Base-by-base conservation (phyloP, 2,797 vertebrate genomes). In the Gallinago solitaria region DNA sequence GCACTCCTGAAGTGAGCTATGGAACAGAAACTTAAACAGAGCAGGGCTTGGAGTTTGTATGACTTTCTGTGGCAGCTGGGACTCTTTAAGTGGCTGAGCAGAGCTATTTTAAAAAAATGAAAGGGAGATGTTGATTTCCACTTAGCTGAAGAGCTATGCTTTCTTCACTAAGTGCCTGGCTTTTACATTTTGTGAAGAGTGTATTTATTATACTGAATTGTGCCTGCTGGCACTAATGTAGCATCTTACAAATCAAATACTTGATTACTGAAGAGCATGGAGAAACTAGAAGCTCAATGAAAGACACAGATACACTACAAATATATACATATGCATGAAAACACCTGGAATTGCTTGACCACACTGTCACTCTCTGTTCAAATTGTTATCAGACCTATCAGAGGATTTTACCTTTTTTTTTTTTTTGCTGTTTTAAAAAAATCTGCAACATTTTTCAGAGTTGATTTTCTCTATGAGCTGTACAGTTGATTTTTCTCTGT, bases 191-290 rank as follows among this genome's bases (percentile, higher is more conserved):
- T 78, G 43, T 89, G 75, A 82, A 85, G 77, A 91, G 60, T 89
- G 10, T 90, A 41, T 86, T 94, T 95, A 77, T 93, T 60, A n/a
- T 50, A 68, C 45, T n/a, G 20, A 70, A 87, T 74, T 80, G 64
- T 90, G 88, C 83, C 80, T 93, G 51, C 41, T 95, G 96, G 88
- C 95, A 82, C 86, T 89, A 37, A 84, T 87, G 91, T 96, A 97
- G 91, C 90, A 87, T 95, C 61, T 87, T 89, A 54, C 16, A 85
- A 83, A 85, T 90, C 59, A 88, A 89, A 54, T 79, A 93, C 73
- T 86, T 94, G 86, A 78, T 95, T 89, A 61, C 57, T 95, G 64
- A 80, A 80, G 71, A 90, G 61, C 74, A 67, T 11, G 4, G 47
- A 61, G 61, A 76, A 91, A 83, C 54, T 41, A 87, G 53, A 85